These are phyloP conservation scores for Chondrosia reniformis DNA, from an alignment of 37 sponge, comb jelly and placozoan genomes.

Conservation along the genomic window DNA sequence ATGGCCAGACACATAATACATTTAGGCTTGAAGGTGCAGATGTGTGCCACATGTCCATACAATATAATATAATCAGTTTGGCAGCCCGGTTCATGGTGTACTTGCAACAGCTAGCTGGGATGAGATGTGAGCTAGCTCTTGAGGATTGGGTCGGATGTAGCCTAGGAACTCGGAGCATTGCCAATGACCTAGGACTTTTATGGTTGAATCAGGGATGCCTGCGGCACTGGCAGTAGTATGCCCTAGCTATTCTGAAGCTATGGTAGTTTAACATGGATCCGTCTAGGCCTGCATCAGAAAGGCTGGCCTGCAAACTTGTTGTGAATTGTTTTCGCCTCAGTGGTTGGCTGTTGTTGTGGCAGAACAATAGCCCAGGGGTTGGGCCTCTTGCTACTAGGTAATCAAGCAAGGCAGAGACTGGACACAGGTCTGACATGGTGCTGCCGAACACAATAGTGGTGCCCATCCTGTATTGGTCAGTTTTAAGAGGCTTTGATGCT, in stretches of 20 bases:
- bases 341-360: not conserved
- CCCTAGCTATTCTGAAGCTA: constrained; percentile 15
- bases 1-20: no score
- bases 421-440: constrained; percentile 11
- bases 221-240: not conserved
- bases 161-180: constrained; percentile 3
- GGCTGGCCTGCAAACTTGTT: not conserved
- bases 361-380: not conserved
- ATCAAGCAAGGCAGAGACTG: constrained; percentile 18
- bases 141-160: not conserved
- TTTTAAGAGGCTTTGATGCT: no score
- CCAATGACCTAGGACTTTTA: constrained; percentile 14
- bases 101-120: not conserved
- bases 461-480: constrained; percentile 13
- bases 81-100: no score
- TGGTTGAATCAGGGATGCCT: constrained; percentile 6
- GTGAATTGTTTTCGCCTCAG: not conserved
- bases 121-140: constrained; percentile 2
- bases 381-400: not conserved
- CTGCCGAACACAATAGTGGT: constrained; percentile 4
- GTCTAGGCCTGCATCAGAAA: not conserved
- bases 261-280: not conserved
- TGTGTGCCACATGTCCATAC: no score
- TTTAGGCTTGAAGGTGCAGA: no score
- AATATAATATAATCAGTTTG: no score